A percentile compares a stretch with the other conserved stretches of the same genome.
phyloP scores from a whole-genome alignment of 1,140 invertebrate species.

The Capitella teleta region DNA sequence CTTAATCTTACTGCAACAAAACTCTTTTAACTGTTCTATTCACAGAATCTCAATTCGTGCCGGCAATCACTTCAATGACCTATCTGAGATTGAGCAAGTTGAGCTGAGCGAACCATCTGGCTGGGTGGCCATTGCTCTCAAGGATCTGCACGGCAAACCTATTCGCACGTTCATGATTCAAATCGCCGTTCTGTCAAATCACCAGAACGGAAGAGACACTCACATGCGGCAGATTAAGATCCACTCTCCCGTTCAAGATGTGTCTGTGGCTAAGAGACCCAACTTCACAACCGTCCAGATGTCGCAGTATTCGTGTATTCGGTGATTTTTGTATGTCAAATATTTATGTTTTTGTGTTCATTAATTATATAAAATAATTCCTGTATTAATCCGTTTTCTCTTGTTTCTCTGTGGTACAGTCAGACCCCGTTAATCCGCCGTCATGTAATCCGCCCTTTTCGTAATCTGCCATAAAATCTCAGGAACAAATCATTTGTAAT shows the following conservation, averaged over 20 bases:
- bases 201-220: constrained; percentile 96
- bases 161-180: constrained; percentile 93
- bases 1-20: no score
- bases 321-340: no score
- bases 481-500: no score
- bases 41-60: constrained; percentile 80
- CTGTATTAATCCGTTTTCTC: no score
- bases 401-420: no score
- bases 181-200: constrained; percentile 69
- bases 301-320: constrained; percentile 64
- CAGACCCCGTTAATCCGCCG: no score
- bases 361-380: no score
- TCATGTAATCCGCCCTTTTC: no score
- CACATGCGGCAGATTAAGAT: constrained; percentile 95
- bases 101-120: constrained; percentile 88
- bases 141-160: constrained; percentile 74
- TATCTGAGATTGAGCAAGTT: constrained; percentile 92
- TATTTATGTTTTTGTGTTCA: no score
- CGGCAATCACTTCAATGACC: constrained; percentile 92
- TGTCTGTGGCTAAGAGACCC: constrained; percentile 59
- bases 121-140: constrained; percentile 78
- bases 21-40: no score
- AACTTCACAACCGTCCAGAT: constrained; percentile 72
- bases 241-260: constrained; percentile 73
- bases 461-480: no score